A percentile compares a stretch with the other conserved stretches of the same genome.
phyloP scores from a whole-genome alignment of 30 jellyfish, hydroid and myxozoan species.

The Cassiopea xamachana region DNA sequence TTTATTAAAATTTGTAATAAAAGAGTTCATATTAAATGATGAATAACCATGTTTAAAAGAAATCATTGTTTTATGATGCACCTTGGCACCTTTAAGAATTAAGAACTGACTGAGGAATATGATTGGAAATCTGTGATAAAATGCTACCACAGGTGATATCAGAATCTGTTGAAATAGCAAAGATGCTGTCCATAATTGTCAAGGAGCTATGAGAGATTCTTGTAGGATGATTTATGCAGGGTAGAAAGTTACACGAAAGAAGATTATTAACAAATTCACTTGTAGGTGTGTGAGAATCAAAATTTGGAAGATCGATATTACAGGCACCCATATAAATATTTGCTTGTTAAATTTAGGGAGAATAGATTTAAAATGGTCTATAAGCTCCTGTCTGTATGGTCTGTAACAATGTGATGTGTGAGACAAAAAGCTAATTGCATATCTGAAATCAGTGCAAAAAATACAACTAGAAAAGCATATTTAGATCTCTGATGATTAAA shows the following conservation, averaged over 20 bases:
- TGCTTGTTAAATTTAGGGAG: slow-evolving; percentile 21
- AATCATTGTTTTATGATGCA: slow-evolving; percentile 3
- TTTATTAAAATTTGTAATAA: too few relatives aligned
- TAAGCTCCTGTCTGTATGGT: not conserved
- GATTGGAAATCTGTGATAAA: not conserved
- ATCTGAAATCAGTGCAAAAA: too few relatives aligned
- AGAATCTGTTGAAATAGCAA: slow-evolving; percentile 20
- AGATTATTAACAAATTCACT: slow-evolving; percentile 11
- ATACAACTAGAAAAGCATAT: too few relatives aligned
- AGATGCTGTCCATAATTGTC: slow-evolving; percentile 25
- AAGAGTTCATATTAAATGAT: not conserved
- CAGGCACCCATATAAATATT: slow-evolving; percentile 34
- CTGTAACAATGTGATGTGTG: too few relatives aligned
- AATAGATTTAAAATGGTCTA: slow-evolving; percentile 25
- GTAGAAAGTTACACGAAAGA: slow-evolving; percentile 15
- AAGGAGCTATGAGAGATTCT: slow-evolving; percentile 18
- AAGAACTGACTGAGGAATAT: slow-evolving; percentile 45
- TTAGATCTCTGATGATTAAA: too few relatives aligned
- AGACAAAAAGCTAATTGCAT: too few relatives aligned
- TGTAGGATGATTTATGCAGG: slow-evolving; percentile 31
- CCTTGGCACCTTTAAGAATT: slow-evolving; percentile 22
- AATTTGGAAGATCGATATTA: slow-evolving; percentile 42
- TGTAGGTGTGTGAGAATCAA: slow-evolving; percentile 32
- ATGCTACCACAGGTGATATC: slow-evolving; percentile 42
- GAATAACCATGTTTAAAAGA: slow-evolving; percentile 15